Base-by-base conservation (phyloP, 1,140 invertebrate species). In the Mya arenaria region DNA sequence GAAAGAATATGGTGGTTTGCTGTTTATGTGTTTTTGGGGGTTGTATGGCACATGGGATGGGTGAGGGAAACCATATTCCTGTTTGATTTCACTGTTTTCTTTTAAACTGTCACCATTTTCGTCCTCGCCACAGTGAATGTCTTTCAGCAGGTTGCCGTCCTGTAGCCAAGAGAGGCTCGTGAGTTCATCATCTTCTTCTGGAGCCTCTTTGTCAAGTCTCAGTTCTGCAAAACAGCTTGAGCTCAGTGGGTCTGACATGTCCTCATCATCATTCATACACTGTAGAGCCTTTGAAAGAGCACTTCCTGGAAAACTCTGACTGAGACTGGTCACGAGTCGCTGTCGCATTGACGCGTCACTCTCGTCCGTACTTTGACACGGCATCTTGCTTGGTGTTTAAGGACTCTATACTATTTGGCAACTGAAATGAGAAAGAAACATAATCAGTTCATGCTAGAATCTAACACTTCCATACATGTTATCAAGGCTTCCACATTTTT, bases 1-100 rank as follows among this genome's bases (percentile, higher is more conserved):
- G 92, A 97, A 98, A 37, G 97, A 98, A 92, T 98, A 98, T 32
- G 97, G 97, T 48, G 98, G 97, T 92, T 99, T 99, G 85, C 95
- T 97, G 89, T 96, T 95, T 65, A 95, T 95, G 92, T 97, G 96
- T 83, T 97, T 94, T 91, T 96, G 93, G 65, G 93, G 92, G 79
- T 93, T 92, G 83, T 93, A 93, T 36, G 91, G 88, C 23, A 92
- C 86, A 82, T 91, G 89, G 62, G 91, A 88, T 15, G 91, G 89
- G 62, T 92, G 91, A 17, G 87, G 85, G 13, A 75, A 84, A 19
- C 82, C 85, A 8, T 83, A 75, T 52, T 78, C 56, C 55, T 82
- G 63, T 60, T 71, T 83, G 58, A 83, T 58, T 55, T 89, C 82
- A 30, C 79, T 83, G 60, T 89, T 90, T 69, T 90, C 89, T 39